These are phyloP conservation scores for Serranus cabrilla DNA, from an alignment of 2,797 vertebrate genomes.

Conservation along the genomic window DNA sequence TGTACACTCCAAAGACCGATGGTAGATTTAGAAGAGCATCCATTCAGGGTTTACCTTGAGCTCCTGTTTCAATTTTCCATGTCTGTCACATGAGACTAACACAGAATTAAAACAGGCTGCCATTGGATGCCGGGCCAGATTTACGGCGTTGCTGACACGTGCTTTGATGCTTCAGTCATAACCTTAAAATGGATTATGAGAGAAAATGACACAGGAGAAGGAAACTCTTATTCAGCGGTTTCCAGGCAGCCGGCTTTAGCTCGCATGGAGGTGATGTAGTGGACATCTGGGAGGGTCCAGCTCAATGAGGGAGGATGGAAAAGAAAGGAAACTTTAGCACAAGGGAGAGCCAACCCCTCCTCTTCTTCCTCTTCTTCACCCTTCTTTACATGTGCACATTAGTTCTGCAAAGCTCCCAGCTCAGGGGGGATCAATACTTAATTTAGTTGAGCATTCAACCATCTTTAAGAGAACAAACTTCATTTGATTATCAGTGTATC, in stretches of 20 bases:
- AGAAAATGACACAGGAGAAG: constrained; percentile 25
- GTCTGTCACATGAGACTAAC: constrained; percentile 34
- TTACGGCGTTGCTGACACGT: constrained; percentile 28
- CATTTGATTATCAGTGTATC: constrained; percentile 50
- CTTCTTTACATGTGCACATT: constrained; percentile 18
- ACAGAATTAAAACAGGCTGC: constrained; percentile 31
- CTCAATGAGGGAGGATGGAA: constrained; percentile 8
- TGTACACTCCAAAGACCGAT: background rate
- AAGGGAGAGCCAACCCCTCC: background rate
- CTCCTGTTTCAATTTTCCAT: background rate
- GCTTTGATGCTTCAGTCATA: constrained; percentile 43
- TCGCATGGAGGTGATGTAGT: constrained; percentile 39
- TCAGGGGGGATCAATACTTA: constrained; percentile 63
- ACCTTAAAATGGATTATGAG: constrained; percentile 57
- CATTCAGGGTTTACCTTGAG: constrained; percentile 53
- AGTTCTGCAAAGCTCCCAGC: constrained; percentile 31
- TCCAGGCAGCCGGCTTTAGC: constrained; percentile 11
- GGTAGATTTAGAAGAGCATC: constrained; percentile 53
- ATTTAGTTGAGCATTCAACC: constrained; percentile 59
- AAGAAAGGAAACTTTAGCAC: constrained; percentile 32
- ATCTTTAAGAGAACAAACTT: constrained; percentile 52
- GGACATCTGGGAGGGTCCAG: constrained; percentile 10
- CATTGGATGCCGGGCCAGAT: constrained; percentile 24
- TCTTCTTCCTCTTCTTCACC: constrained; percentile 6
- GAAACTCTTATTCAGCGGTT: constrained; percentile 61